phyloP scores from a whole-genome alignment of 2,888 invertebrate species.

The Catocala sponsa region DNA sequence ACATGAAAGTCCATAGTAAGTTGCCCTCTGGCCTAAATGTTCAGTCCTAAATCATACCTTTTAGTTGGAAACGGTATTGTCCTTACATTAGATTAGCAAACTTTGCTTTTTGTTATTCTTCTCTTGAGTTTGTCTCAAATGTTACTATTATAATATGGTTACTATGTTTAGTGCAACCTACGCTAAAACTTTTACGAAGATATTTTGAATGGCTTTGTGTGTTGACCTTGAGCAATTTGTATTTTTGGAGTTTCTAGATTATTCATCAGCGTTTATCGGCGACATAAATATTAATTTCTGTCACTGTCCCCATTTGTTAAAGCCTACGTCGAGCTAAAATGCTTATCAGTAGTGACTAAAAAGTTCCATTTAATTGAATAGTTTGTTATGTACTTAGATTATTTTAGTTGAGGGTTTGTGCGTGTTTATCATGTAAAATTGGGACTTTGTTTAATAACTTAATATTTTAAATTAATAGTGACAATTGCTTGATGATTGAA shows the following conservation, averaged over 20 bases:
- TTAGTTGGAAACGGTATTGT: conserved; percentile 13
- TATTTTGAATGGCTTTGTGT: conserved; percentile 2
- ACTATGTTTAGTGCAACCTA: neutral
- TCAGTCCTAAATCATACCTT: conserved; percentile 12
- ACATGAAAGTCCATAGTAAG: conserved; percentile 12
- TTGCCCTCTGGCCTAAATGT: conserved; percentile 8
- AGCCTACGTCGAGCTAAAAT: neutral
- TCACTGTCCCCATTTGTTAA: conserved; percentile 9
- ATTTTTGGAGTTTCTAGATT: conserved; percentile 5
- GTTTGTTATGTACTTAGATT: neutral
- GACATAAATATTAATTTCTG: conserved; percentile 9
- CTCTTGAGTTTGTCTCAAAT: neutral
- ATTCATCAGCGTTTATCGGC: conserved; percentile 1
- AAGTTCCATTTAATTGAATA: neutral
- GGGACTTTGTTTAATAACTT: neutral
- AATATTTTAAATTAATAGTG: neutral
- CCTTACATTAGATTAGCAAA: conserved; percentile 6
- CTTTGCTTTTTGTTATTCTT: conserved; percentile 2
- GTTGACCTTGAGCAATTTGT: conserved; percentile 5
- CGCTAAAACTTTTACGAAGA: neutral
- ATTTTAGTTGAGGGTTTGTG: neutral
- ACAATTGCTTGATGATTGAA: too few species aligned
- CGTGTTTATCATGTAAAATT: neutral
- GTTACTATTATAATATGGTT: neutral
- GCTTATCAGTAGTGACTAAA: neutral